Evolutionary conservation across 2,888 invertebrate species (phyloP).

Genomic region (Dryobota labecula): DNA sequence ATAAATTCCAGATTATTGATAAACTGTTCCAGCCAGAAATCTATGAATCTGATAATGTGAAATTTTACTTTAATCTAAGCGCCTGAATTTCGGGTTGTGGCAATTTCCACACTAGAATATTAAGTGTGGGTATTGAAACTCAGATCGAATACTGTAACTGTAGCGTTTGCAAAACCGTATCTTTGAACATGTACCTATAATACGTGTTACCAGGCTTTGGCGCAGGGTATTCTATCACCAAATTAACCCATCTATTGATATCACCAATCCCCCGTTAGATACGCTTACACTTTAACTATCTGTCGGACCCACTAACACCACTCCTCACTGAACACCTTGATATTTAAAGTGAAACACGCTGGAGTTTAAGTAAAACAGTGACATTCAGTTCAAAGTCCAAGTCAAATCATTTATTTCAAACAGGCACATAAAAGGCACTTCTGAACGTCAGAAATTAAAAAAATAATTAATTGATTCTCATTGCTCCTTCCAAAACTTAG

Average conservation of each 20-base stretch:
- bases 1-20: conserved; percentile 19
- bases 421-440: no score
- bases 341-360: conserved; percentile 22
- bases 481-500: no score
- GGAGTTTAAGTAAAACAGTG: conserved; percentile 29
- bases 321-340: neutral
- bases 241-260: neutral
- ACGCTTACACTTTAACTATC: neutral
- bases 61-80: neutral
- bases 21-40: neutral
- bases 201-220: neutral
- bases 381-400: conserved; percentile 27
- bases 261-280: neutral
- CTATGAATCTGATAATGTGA: neutral
- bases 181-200: neutral
- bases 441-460: no score
- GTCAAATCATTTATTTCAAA: no score
- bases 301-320: neutral
- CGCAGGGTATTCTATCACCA: neutral
- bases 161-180: neutral
- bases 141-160: neutral
- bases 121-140: neutral
- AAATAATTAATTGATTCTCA: no score
- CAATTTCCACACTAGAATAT: neutral
- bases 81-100: conserved; percentile 13